phyloP scores from a whole-genome alignment of 2,888 invertebrate genomes.

The Troglohyphantes excavatus region DNA sequence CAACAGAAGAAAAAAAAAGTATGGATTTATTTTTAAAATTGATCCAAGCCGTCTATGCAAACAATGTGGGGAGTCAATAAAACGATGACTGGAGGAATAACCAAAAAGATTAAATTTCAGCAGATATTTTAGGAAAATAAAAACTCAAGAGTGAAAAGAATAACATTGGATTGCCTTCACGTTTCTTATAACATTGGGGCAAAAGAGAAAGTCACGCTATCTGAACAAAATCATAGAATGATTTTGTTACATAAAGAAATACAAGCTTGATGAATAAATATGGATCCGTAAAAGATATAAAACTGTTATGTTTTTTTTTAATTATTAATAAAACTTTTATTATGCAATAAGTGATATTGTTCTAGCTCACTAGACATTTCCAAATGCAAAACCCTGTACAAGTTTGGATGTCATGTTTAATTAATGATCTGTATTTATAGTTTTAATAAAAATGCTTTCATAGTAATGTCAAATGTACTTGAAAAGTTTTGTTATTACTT shows the following conservation, averaged over 20 bases:
- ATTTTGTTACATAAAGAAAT: neutral
- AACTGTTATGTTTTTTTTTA: too few relatives aligned
- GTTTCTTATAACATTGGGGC: conserved; percentile 19
- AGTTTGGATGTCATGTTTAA: too few relatives aligned
- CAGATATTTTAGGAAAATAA: conserved; percentile 15
- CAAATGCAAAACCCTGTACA: too few relatives aligned
- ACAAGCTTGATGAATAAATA: conserved; percentile 13
- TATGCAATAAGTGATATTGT: too few relatives aligned
- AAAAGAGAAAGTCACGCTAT: conserved; percentile 1
- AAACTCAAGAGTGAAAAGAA: neutral
- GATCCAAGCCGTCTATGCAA: conserved; percentile 31
- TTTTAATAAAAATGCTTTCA: too few relatives aligned
- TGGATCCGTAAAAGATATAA: too few relatives aligned
- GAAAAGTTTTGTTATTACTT: too few relatives aligned
- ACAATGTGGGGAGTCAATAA: conserved; percentile 53
- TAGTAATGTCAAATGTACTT: too few relatives aligned
- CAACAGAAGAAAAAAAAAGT: conserved; percentile 23
- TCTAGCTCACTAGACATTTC: too few relatives aligned
- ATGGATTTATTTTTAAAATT: conserved; percentile 43
- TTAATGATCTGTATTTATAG: too few relatives aligned
- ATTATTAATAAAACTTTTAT: too few relatives aligned
- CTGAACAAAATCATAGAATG: neutral
- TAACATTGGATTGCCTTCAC: neutral
- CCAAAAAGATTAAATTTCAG: conserved; percentile 51
- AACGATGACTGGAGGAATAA: conserved; percentile 27